Percentiles rank a stretch among this genome's conserved stretches.
Conservation (phyloP, 2,888 invertebrate genomes). For the Cheilosia vernalis region DNA sequence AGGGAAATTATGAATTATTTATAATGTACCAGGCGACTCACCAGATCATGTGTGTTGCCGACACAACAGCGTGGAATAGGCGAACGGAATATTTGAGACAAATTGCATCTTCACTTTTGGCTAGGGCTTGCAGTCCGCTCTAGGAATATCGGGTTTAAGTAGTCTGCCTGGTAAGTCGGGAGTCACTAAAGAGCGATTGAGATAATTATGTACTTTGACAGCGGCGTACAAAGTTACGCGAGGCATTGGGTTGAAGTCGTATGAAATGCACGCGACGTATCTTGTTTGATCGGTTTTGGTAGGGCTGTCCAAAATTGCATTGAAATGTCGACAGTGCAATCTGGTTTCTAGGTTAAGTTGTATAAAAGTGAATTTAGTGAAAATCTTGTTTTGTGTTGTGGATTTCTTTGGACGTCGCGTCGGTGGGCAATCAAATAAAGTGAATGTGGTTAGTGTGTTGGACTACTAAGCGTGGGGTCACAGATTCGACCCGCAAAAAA, state of each 20-base stretch:
- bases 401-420: too few relatives aligned
- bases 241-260: not conserved
- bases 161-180: conserved; percentile 3
- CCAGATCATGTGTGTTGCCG: conserved; percentile 56
- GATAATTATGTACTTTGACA: conserved; percentile 24
- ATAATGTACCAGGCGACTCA: conserved; percentile 44
- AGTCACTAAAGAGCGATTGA: conserved; percentile 27
- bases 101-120: conserved; percentile 67
- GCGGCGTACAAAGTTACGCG: conserved; percentile 1
- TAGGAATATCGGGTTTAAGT: conserved; percentile 29
- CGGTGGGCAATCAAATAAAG: too few relatives aligned
- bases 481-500: too few relatives aligned
- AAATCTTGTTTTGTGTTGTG: too few relatives aligned
- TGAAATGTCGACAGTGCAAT: not conserved
- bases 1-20: conserved; percentile 73
- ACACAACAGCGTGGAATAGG: conserved; percentile 35
- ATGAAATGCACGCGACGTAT: not conserved
- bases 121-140: conserved; percentile 2
- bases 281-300: not conserved
- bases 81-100: conserved; percentile 65
- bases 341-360: too few relatives aligned
- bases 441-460: too few relatives aligned
- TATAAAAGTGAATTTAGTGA: too few relatives aligned
- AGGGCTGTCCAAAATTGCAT: not conserved
- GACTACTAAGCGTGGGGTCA: too few relatives aligned